Percentiles rank a stretch among this genome's conserved stretches.
These are phyloP conservation scores for Anabacerthia variegaticeps DNA, from an alignment of 2,797 vertebrate genomes.

Conservation along the genomic window DNA sequence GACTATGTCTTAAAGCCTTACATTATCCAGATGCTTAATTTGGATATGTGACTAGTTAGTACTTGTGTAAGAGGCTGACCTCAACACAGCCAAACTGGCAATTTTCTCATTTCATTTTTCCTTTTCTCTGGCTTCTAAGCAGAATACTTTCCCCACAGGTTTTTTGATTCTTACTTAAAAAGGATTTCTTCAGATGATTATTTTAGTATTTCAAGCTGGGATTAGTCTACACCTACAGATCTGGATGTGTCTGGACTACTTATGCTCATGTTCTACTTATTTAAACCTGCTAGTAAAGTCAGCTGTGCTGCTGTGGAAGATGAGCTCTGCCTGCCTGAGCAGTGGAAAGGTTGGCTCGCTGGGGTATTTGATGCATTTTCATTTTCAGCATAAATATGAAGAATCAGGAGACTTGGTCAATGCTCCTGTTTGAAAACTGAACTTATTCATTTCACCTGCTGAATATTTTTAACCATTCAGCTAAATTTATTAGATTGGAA, in stretches of 20 bases:
- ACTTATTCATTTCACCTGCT: background rate
- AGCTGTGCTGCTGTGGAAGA: background rate
- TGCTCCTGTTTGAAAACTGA: background rate
- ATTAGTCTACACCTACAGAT: background rate
- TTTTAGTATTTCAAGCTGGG: background rate
- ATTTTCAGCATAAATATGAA: background rate
- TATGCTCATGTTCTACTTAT: background rate
- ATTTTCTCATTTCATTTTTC: background rate
- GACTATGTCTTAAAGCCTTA: background rate
- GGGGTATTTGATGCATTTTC: background rate
- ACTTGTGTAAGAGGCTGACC: background rate
- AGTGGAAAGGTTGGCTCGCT: background rate
- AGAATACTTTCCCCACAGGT: background rate
- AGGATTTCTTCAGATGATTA: background rate
- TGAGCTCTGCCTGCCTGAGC: background rate
- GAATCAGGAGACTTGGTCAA: background rate
- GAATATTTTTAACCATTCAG: background rate
- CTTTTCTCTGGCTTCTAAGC: background rate
- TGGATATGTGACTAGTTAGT: accelerated
- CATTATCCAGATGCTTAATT: background rate
- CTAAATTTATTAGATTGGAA: background rate
- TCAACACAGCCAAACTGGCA: background rate
- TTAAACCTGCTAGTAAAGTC: background rate
- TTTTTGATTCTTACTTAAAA: background rate
- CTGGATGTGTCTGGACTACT: background rate